phyloP scores from a whole-genome alignment of 2,113 vertebrate species.

The Microcebus tavaratra region DNA sequence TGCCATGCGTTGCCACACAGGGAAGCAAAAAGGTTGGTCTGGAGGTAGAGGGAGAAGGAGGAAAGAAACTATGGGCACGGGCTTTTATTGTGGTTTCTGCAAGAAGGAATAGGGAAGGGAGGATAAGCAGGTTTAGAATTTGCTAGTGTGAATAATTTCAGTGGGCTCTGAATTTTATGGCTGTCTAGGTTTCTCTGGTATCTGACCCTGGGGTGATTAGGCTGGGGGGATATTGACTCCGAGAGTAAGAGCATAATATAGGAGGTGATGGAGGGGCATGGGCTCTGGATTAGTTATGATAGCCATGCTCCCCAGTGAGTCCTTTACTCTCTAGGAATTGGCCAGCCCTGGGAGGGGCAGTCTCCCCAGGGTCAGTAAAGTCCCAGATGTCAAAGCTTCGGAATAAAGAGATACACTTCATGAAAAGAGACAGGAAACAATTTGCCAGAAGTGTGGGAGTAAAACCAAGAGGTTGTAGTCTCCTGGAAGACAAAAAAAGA shows the following conservation, averaged over 20 bases:
- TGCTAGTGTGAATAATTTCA: neutral
- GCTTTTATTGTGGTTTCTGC: neutral
- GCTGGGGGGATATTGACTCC: neutral
- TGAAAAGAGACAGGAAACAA: neutral
- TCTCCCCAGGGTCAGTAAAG: neutral
- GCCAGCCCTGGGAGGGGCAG: accelerated
- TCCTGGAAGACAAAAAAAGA: neutral
- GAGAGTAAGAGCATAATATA: neutral
- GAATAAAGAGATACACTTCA: neutral
- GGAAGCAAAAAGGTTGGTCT: neutral
- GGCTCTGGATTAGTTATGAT: neutral
- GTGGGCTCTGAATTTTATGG: neutral
- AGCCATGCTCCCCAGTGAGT: neutral
- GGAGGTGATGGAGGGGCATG: accelerated
- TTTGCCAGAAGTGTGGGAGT: neutral
- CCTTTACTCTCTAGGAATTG: neutral
- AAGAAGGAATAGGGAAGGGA: neutral
- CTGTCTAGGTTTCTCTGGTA: neutral
- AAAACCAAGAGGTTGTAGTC: neutral
- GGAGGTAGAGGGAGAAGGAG: neutral
- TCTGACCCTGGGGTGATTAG: neutral
- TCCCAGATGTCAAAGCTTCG: neutral
- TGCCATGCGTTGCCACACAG: accelerated
- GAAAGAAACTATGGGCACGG: neutral
- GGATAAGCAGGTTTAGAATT: neutral